Conservation (phyloP, 1,140 invertebrate genomes). For the Oncopeltus fasciatus region DNA sequence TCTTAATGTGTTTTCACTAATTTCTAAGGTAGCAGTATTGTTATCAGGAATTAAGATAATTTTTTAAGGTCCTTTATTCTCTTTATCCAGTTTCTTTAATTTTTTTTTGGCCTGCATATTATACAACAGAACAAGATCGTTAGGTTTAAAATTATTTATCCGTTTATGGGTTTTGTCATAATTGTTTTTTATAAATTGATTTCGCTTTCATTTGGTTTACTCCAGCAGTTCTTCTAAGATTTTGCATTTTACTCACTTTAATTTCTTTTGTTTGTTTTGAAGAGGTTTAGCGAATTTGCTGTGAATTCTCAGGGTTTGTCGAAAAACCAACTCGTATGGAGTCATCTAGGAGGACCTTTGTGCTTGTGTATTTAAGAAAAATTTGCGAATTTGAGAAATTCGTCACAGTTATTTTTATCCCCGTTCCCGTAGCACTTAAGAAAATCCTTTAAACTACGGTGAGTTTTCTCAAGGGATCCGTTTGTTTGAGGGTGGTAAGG, state of each 20-base stretch:
- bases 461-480: not conserved
- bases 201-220: not conserved
- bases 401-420: not conserved
- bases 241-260: not conserved
- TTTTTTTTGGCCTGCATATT: too few relatives aligned
- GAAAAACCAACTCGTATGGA: not conserved
- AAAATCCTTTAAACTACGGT: not conserved
- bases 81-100: too few relatives aligned
- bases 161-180: not conserved
- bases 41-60: too few relatives aligned
- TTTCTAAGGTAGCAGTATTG: too few relatives aligned
- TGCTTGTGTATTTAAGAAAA: not conserved
- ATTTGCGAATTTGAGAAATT: not conserved
- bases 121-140: not conserved
- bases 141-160: not conserved
- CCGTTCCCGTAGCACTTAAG: not conserved
- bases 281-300: not conserved
- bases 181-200: not conserved
- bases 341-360: not conserved
- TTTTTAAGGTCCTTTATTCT: too few relatives aligned
- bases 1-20: too few relatives aligned
- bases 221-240: not conserved
- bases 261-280: not conserved
- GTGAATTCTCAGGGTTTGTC: not conserved
- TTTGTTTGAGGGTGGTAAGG: not conserved